These are phyloP conservation scores for Drosophila mettleri DNA, from an alignment of 2,888 invertebrate species.

Conservation along the genomic window DNA sequence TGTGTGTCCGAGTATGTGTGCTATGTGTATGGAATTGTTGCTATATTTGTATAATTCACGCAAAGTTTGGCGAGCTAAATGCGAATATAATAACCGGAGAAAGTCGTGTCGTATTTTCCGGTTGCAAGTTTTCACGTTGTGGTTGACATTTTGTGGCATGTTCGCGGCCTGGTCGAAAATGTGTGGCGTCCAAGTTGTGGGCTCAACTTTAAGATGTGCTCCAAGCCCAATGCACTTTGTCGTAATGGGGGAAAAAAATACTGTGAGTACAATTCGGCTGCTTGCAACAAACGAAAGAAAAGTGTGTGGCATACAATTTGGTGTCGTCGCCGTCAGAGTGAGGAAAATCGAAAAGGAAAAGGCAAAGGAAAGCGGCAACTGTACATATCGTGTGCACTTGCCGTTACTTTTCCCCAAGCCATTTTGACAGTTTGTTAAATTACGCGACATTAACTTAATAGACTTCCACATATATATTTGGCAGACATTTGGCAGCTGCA, in stretches of 20 bases:
- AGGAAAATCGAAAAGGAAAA: conserved; percentile 7
- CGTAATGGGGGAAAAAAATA: conserved; percentile 11
- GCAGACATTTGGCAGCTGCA: conserved; percentile 75
- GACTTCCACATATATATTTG: conserved; percentile 60
- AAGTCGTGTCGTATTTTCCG: conserved; percentile 55
- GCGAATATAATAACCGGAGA: conserved; percentile 55
- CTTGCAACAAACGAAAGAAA: conserved; percentile 23
- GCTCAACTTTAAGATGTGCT: conserved; percentile 17
- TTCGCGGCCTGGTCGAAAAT: conserved; percentile 27
- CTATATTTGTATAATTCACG: conserved; percentile 41
- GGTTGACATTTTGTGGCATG: conserved; percentile 49
- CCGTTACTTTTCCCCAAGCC: conserved; percentile 63
- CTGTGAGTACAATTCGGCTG: conserved; percentile 18
- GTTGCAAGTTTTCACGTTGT: conserved; percentile 33
- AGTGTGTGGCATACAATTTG: conserved; percentile 36
- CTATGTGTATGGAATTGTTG: conserved; percentile 29
- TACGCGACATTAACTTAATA: conserved; percentile 80
- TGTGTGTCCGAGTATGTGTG: conserved; percentile 13
- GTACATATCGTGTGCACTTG: conserved; percentile 56
- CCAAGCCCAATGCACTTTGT: conserved; percentile 35
- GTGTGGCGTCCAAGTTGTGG: background rate
- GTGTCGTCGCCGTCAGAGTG: conserved; percentile 20
- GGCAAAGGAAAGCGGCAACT: conserved; percentile 32
- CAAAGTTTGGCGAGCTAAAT: conserved; percentile 45
- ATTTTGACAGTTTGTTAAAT: conserved; percentile 80